Conservation (phyloP, 2,888 invertebrate species). For the Orchestes rusci region DNA sequence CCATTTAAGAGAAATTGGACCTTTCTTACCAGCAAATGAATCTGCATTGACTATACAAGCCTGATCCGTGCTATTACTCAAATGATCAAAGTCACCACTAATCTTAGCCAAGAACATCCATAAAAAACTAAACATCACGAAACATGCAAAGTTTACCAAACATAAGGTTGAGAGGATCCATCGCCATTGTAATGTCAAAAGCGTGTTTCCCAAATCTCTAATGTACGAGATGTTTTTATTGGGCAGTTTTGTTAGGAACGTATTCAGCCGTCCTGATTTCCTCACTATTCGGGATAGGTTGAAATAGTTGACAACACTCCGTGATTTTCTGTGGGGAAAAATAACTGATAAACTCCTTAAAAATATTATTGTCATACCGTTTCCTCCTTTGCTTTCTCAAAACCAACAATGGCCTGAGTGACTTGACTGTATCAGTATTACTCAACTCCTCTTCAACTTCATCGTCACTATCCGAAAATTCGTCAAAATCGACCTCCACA, state of each 20-base stretch:
- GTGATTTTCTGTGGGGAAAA: constrained; percentile 24
- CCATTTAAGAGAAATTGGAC: background rate
- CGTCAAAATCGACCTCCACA: constrained; percentile 28
- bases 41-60: constrained; percentile 34
- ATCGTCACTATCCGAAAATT: constrained; percentile 27
- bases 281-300: constrained; percentile 30
- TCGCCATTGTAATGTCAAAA: constrained; percentile 69
- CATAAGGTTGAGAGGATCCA: constrained; percentile 51
- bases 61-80: constrained; percentile 14
- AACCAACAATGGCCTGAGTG: constrained; percentile 24
- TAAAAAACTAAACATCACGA: constrained; percentile 30
- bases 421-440: constrained; percentile 17
- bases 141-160: constrained; percentile 33
- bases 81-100: constrained; percentile 31
- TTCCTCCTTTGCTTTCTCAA: constrained; percentile 24
- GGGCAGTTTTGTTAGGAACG: constrained; percentile 29
- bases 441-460: constrained; percentile 18
- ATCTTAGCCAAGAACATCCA: constrained; percentile 32
- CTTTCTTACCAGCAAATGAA: constrained; percentile 29
- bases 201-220: constrained; percentile 53
- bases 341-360: constrained; percentile 1
- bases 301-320: constrained; percentile 24
- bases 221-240: constrained; percentile 34
- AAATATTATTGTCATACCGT: constrained; percentile 21
- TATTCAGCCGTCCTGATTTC: constrained; percentile 33